Evolutionary conservation across 2,797 vertebrate species (phyloP).

Genomic region (Chromobotia macracanthus): DNA sequence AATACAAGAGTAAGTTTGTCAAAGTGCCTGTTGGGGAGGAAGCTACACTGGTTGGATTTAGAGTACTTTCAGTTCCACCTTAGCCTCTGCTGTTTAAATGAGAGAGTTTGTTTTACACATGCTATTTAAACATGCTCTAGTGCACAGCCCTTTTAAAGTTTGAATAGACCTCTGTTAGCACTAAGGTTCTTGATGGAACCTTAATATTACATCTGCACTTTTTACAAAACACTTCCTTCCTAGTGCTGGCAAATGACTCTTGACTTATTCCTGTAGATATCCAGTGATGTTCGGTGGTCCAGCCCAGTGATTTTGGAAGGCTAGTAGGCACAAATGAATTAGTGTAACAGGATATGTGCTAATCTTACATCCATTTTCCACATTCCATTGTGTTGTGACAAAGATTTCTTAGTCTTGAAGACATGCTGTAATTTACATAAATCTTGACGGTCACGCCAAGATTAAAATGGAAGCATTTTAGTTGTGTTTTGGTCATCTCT

Average conservation of each 20-base stretch:
- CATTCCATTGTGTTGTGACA: background rate
- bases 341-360: constrained; percentile 37
- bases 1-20: constrained; percentile 55
- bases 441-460: constrained; percentile 49
- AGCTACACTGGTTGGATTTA: constrained; percentile 30
- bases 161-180: constrained; percentile 32
- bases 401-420: background rate
- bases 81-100: constrained; percentile 46
- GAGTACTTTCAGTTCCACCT: constrained; percentile 40
- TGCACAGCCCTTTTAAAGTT: constrained; percentile 32
- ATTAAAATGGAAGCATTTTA: constrained; percentile 34
- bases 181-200: constrained; percentile 43
- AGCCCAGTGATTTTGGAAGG: constrained; percentile 68
- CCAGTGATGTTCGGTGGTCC: constrained; percentile 61
- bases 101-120: constrained; percentile 30
- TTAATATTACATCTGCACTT: constrained; percentile 45
- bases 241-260: constrained; percentile 41
- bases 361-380: background rate
- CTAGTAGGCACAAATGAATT: constrained; percentile 57
- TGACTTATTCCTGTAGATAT: constrained; percentile 61
- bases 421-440: constrained; percentile 24
- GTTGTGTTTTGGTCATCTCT: constrained; percentile 37
- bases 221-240: constrained; percentile 51
- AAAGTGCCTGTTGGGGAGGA: constrained; percentile 56
- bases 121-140: constrained; percentile 40